Conservation (phyloP, 2,113 vertebrate species). For the Bolborhynchus lineola region DNA sequence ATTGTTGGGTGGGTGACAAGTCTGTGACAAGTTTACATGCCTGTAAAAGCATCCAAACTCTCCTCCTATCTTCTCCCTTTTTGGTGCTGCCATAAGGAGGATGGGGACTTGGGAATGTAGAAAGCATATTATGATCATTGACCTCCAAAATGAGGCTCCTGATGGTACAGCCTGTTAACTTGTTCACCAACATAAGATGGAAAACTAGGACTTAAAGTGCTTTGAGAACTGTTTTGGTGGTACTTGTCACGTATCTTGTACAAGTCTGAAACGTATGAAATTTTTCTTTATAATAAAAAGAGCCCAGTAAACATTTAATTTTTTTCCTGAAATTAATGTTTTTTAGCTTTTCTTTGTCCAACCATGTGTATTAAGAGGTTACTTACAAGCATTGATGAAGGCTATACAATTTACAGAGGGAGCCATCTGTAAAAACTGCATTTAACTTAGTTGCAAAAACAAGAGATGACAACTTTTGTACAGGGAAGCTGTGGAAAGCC, state of each 20-base stretch:
- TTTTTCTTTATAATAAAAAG: neutral
- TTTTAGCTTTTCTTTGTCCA: neutral
- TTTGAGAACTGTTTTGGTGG: accelerated
- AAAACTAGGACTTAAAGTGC: neutral
- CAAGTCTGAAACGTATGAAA: neutral
- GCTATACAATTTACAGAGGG: neutral
- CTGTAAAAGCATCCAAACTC: neutral
- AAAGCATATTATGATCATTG: neutral
- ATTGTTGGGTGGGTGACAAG: neutral
- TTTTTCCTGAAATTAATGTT: neutral
- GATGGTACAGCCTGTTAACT: neutral
- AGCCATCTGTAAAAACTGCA: neutral
- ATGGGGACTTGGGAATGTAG: accelerated
- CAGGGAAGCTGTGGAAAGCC: neutral
- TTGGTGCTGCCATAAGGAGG: neutral
- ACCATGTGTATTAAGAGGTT: neutral
- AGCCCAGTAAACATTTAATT: neutral
- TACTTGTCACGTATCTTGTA: neutral
- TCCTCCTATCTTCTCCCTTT: neutral
- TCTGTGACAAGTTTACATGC: too few species aligned
- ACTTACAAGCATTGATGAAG: neutral
- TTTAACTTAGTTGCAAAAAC: neutral
- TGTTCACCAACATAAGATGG: neutral
- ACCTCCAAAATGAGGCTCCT: neutral
- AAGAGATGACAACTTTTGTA: neutral